Evolutionary conservation across 2,113 vertebrate species (phyloP).

Genomic region (Asarcornis scutulata): DNA sequence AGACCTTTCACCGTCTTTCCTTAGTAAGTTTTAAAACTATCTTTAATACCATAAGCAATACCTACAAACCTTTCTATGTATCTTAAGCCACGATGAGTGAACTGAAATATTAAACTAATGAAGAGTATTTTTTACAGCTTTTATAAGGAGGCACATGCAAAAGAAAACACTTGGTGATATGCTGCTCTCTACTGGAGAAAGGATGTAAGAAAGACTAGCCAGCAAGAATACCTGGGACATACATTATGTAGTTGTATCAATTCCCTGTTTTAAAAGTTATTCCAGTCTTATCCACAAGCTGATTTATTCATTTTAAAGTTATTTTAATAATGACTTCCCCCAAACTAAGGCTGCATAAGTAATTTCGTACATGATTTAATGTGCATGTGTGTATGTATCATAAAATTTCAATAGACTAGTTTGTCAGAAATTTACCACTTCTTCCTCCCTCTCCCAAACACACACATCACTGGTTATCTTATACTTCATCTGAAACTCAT

Average conservation of each 20-base stretch:
- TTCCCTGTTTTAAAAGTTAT: not conserved
- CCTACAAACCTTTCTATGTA: not conserved
- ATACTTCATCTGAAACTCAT: not conserved
- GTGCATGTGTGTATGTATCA: not conserved
- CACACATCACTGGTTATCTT: not conserved
- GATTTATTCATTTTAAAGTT: not conserved
- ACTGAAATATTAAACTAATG: not conserved
- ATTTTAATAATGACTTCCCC: not conserved
- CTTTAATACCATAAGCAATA: not conserved
- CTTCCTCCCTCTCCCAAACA: not conserved
- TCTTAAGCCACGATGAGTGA: not conserved
- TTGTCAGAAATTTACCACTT: not conserved
- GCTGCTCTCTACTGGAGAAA: conserved; percentile 78
- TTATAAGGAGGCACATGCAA: not conserved
- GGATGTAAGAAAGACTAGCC: not conserved
- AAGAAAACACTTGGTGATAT: conserved; percentile 51
- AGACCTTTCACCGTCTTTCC: not conserved
- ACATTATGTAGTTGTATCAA: not conserved
- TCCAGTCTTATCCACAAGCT: not conserved
- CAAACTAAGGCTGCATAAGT: not conserved
- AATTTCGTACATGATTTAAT: rapidly evolving
- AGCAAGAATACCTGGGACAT: not conserved
- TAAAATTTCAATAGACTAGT: not conserved
- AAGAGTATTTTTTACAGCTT: not conserved
- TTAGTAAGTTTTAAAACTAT: not conserved